Base-by-base conservation (phyloP, 2,888 invertebrate genomes). In the Parnassius smintheus region DNA sequence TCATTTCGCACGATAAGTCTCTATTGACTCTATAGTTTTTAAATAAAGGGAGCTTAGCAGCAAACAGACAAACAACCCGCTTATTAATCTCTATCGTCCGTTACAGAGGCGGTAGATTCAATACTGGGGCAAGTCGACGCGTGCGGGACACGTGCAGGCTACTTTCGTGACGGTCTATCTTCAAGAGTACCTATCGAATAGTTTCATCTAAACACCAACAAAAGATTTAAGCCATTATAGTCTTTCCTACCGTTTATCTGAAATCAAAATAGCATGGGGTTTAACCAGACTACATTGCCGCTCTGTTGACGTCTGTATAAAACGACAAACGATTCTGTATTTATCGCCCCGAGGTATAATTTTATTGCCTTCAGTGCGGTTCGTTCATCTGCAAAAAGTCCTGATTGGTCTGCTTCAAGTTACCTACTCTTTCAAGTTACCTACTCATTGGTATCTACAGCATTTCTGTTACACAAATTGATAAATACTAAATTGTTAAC, bases 281-380 rank as follows among this genome's bases (percentile, higher is more conserved):
- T 12, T 50, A 10, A 12, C 54, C 51, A 54, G 44, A 61, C 61
- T 62, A 61, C 46, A 59, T 62, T 49, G n/a, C 49, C 51, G 53
- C 56, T 62, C 52, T 51, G 58, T 56, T 44, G 54, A 51, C 55
- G 62, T 63, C 63, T 60, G 66, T 64, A 51, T 35, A 25, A 56
- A 64, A 65, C 60, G 67, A 64, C 66, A 62, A 72, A 70, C 68
- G 71, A 72, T 70, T 68, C 61, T 67, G 65, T 75, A 73, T 76
- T 75, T 72, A 72, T 74, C 75, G 76, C 80, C 74, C 69, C 68
- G 61, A 75, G 82, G 75, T 67, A 77, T 69, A 68, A 65, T 69
- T 74, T 80, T 82, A 82, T 82, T 82, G 77, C 77, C 71, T 77
- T 74, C 70, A 65, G 66, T 65, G 61, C 65, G 56, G 60, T 65